phyloP scores from a whole-genome alignment of 2,797 vertebrate genomes.

The Characodon lateralis region DNA sequence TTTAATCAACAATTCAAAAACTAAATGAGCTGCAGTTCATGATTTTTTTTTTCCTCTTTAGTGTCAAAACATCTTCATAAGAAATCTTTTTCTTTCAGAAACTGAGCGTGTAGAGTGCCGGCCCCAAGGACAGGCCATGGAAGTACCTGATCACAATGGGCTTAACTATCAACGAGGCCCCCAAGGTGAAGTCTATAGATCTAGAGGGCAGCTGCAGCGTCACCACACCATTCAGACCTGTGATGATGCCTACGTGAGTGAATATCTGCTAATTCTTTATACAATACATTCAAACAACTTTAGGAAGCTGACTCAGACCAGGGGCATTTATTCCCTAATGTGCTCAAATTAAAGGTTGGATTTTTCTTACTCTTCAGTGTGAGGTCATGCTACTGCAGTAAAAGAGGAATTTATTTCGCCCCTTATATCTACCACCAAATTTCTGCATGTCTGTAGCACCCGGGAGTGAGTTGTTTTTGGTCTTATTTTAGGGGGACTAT shows the following conservation, averaged over 20 bases:
- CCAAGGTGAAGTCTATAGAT: conserved; percentile 83
- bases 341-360: neutral
- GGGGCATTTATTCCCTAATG: neutral
- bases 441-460: neutral
- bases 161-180: conserved; percentile 81
- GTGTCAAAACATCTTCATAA: neutral
- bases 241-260: conserved; percentile 94
- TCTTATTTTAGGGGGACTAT: neutral
- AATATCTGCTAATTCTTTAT: neutral
- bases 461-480: neutral
- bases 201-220: conserved; percentile 89
- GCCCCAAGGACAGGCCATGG: conserved; percentile 86
- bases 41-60: neutral
- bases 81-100: conserved; percentile 50
- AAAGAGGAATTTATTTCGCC: neutral
- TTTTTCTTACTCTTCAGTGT: neutral
- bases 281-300: neutral
- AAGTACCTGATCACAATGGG: conserved; percentile 89
- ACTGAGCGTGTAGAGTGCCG: conserved; percentile 86
- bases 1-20: neutral
- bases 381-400: neutral
- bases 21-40: neutral
- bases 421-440: neutral
- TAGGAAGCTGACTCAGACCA: neutral
- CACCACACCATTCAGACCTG: conserved; percentile 99